phyloP scores from a whole-genome alignment of 2,113 vertebrate genomes.

The Psilopogon haemacephalus region DNA sequence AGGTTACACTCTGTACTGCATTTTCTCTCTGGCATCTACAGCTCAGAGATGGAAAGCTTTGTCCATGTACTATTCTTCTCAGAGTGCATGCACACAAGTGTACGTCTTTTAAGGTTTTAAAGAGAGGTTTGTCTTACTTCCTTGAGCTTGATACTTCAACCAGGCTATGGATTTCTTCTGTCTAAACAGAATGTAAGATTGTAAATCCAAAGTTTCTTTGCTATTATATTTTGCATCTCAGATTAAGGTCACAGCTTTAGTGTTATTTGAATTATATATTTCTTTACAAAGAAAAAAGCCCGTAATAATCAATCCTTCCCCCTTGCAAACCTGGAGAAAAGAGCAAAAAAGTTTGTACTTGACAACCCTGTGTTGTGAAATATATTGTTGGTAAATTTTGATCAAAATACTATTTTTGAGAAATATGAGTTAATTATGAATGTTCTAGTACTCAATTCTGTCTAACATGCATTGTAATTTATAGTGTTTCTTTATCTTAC shows the following conservation, averaged over 20 bases:
- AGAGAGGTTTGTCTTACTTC: not conserved
- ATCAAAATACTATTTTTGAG: not conserved
- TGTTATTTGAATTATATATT: not conserved
- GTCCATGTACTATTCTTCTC: not conserved
- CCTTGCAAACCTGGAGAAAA: not conserved
- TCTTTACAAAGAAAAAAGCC: not conserved
- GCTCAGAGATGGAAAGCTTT: not conserved
- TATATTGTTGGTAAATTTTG: not conserved
- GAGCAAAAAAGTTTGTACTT: not conserved
- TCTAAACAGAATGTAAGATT: not conserved
- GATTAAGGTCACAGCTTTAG: not conserved
- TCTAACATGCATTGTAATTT: not conserved
- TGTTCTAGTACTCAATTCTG: not conserved
- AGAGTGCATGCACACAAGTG: rapidly evolving
- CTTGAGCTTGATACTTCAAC: not conserved
- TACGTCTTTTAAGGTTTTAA: not conserved
- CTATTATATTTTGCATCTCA: not conserved
- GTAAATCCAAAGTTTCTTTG: not conserved
- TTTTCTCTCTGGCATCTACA: not conserved
- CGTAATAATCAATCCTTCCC: too few species aligned
- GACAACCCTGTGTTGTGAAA: not conserved
- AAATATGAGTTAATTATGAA: too few species aligned
- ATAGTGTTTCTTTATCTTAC: not conserved
- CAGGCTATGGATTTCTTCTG: not conserved
- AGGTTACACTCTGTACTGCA: not conserved